These are phyloP conservation scores for Aythya baeri DNA, from an alignment of 2,113 vertebrate genomes.

Conservation along the genomic window DNA sequence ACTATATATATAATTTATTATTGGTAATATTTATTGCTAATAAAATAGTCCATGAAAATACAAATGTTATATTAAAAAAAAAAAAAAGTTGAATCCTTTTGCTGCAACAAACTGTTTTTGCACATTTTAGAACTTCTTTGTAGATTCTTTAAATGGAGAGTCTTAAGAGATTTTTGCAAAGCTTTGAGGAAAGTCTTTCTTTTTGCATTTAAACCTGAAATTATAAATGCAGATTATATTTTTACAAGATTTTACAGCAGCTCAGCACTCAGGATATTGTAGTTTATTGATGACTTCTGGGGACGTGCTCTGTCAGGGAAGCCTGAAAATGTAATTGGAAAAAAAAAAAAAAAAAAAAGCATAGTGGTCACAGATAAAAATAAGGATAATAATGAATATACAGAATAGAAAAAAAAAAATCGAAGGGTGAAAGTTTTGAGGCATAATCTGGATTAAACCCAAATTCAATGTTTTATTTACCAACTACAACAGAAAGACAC, in stretches of 20 bases:
- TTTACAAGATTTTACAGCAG: neutral
- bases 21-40: neutral
- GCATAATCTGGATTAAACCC: neutral
- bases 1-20: neutral
- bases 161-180: neutral
- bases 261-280: neutral
- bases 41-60: neutral
- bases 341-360: neutral
- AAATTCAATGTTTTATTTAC: neutral
- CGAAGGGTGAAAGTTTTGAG: neutral
- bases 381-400: neutral
- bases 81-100: neutral
- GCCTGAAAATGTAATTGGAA: neutral
- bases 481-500: neutral
- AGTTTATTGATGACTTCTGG: neutral
- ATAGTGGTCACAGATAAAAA: neutral
- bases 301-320: neutral
- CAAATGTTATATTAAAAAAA: neutral
- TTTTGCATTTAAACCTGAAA: neutral
- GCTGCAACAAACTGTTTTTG: neutral
- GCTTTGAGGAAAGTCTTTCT: neutral
- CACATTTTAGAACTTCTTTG: neutral
- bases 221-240: neutral
- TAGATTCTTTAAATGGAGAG: neutral
- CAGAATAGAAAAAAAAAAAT: neutral